Base-by-base conservation (phyloP, 2,797 vertebrate genomes). In the Spinus pinus region DNA sequence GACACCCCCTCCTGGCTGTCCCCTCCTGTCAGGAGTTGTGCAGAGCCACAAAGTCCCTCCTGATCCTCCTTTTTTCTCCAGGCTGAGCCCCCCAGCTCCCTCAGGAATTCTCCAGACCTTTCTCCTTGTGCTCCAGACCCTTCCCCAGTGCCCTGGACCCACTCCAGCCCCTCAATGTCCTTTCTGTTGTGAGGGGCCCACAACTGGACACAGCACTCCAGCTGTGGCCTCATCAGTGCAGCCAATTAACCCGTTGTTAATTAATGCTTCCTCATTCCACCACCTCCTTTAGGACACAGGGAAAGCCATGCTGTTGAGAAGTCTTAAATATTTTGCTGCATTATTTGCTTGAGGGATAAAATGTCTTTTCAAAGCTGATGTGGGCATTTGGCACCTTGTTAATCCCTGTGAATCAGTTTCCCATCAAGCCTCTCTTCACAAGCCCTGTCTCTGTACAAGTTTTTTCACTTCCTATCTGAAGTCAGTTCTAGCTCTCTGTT, bases 1-100 rank as follows among this genome's bases (percentile, higher is more conserved):
- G 46, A 14, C 17, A 35, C 27, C 5, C 6, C 3, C n/a, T 1
- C 27, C 20, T 0, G 0, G 51, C 60, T 66, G n/a, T 9, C 44
- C n/a, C 14, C 39, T 66, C 17, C 20, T 66, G 39, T 18, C 67
- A 73, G 60, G 67, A 33, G 20, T 14, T 87, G 67, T n/a, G 53
- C 24, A 71, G 50, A 66, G 24, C 7, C 14, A 71, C 0, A 42
- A 30, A 30, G 53, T 9, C 5, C 30, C 31, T 2, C 30, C 46
- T 33, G 46, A 66, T 61, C 61, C 47, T 60, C 69, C 69, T 41
- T 27, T 5, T 27, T 5, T 4, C 33, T 54, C 30, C 54, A 47
- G 77, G 41, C 33, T 67, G 41, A 74, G 77, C 47, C 33, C 54
- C 37, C 33, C 78, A 81, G 25, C 49, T 69, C 78, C 47, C 35